Evolutionary conservation across 2,888 invertebrate genomes (phyloP).

Genomic region (Agrochola circellaris): DNA sequence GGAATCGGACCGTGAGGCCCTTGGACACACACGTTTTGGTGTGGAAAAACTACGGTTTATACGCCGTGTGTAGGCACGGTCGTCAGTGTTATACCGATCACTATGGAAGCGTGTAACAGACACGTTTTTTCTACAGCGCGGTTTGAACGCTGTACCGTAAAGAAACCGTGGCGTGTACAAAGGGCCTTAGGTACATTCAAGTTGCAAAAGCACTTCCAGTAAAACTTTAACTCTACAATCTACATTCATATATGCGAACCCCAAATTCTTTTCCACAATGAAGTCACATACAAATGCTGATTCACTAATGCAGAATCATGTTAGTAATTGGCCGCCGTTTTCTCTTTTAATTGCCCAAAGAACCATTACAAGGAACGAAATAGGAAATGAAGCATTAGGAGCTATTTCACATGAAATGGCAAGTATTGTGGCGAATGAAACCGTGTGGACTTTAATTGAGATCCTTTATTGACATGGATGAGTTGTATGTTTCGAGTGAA

Average conservation of each 20-base stretch:
- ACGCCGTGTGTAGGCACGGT: too few relatives aligned
- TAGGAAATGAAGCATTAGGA: slow-evolving; percentile 72
- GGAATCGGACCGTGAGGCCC: too few relatives aligned
- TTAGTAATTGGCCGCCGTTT: slow-evolving; percentile 73
- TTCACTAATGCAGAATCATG: slow-evolving; percentile 67
- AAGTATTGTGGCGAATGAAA: slow-evolving; percentile 37
- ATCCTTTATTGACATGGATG: slow-evolving; percentile 22
- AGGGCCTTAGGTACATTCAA: neutral
- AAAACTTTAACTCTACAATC: slow-evolving; percentile 39
- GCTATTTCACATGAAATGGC: slow-evolving; percentile 35
- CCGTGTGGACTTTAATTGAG: slow-evolving; percentile 1
- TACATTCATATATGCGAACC: slow-evolving; percentile 47
- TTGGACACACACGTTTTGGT: too few relatives aligned
- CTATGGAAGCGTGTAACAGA: too few relatives aligned
- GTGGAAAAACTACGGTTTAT: too few relatives aligned
- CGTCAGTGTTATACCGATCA: too few relatives aligned
- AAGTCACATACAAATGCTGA: slow-evolving; percentile 66
- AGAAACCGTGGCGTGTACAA: too few relatives aligned
- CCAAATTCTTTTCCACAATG: slow-evolving; percentile 60
- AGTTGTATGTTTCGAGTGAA: slow-evolving; percentile 14
- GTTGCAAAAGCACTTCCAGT: slow-evolving; percentile 34
- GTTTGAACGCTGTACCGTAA: too few relatives aligned
- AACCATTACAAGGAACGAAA: slow-evolving; percentile 66
- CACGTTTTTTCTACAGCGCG: too few relatives aligned
- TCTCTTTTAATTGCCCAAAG: slow-evolving; percentile 65